Evolutionary conservation across 2,888 invertebrate species (phyloP).

Genomic region (Ecliptopera silaceata): DNA sequence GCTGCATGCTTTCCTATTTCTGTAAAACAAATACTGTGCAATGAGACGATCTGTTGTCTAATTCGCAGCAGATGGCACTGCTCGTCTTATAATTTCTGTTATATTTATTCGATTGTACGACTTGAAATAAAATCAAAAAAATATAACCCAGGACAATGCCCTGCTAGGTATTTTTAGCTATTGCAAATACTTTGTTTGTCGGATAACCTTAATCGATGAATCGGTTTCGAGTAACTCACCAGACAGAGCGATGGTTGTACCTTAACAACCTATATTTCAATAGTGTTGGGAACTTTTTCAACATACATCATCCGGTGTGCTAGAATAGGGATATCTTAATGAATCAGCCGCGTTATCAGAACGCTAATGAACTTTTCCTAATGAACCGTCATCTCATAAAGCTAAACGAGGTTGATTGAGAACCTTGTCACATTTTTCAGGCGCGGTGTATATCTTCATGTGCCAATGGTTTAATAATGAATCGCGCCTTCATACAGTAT

Average conservation of each 20-base stretch:
- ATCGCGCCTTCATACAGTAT: constrained; percentile 2
- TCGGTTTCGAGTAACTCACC: neutral
- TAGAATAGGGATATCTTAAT: neutral
- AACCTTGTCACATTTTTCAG: constrained; percentile 18
- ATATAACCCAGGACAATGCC: constrained; percentile 4
- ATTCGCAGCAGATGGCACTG: too few relatives aligned
- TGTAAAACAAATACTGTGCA: too few relatives aligned
- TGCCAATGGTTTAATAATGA: constrained; percentile 35
- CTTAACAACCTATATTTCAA: too few relatives aligned
- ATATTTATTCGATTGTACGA: neutral
- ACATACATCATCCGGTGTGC: neutral
- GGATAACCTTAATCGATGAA: constrained; percentile 3
- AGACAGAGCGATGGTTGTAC: neutral
- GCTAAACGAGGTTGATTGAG: constrained; percentile 17
- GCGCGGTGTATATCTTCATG: constrained; percentile 18
- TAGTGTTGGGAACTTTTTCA: constrained; percentile 9
- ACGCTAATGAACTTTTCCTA: constrained; percentile 16
- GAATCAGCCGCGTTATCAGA: constrained; percentile 11
- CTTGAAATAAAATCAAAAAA: neutral
- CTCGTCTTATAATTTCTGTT: too few relatives aligned
- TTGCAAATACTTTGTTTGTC: constrained; percentile 9
- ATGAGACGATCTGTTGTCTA: too few relatives aligned
- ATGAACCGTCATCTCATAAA: neutral
- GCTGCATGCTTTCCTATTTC: too few relatives aligned
- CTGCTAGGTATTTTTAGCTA: constrained; percentile 14